Conservation (phyloP, 2,113 vertebrate species). For the Actenoides hombroni region DNA sequence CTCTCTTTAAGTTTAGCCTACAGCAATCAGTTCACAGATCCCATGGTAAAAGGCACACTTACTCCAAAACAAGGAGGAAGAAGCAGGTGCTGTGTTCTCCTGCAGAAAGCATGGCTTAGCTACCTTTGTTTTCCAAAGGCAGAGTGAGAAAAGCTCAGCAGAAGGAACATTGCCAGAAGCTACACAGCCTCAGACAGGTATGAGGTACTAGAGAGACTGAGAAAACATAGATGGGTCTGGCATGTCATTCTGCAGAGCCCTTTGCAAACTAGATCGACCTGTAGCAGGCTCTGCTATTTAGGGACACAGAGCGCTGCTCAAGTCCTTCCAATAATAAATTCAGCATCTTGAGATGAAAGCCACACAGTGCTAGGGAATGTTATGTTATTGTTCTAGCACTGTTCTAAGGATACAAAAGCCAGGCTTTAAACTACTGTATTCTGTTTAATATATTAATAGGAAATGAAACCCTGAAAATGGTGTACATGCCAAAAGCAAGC, state of each 20-base stretch:
- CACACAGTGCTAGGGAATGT: background rate
- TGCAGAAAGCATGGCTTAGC: background rate
- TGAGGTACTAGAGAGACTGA: background rate
- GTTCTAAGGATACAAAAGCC: constrained; percentile 14
- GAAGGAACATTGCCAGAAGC: background rate
- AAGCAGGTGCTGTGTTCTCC: background rate
- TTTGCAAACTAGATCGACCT: background rate
- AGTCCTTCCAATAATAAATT: background rate
- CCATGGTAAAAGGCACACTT: background rate
- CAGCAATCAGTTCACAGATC: background rate
- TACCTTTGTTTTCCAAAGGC: background rate
- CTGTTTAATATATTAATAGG: constrained; percentile 55
- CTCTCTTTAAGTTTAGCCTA: background rate
- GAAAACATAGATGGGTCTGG: background rate
- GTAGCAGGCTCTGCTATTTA: background rate
- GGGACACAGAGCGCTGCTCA: background rate
- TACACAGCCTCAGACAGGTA: background rate
- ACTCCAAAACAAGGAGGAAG: background rate
- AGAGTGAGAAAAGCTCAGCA: background rate
- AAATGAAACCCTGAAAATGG: constrained; percentile 40
- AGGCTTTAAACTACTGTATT: constrained; percentile 45
- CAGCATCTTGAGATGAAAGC: constrained; percentile 5
- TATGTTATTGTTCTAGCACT: constrained; percentile 5
- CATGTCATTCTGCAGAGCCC: background rate
- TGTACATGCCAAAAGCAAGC: constrained; percentile 44